Percentiles rank a stretch among this genome's conserved stretches.
These are phyloP conservation scores for Crotophaga sulcirostris DNA, from an alignment of 2,113 vertebrate genomes.

Conservation along the genomic window DNA sequence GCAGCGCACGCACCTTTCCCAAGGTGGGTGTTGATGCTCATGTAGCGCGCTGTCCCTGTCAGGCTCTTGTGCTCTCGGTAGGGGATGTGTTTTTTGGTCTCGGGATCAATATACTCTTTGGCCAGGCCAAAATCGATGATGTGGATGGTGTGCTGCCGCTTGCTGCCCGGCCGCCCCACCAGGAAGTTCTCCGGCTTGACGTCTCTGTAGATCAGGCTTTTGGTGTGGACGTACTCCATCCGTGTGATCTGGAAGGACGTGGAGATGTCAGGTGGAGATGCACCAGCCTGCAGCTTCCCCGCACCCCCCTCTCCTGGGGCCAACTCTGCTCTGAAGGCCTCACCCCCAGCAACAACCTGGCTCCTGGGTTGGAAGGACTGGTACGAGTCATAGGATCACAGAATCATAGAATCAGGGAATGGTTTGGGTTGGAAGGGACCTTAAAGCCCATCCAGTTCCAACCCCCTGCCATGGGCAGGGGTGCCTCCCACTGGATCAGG, in stretches of 20 bases:
- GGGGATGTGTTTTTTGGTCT: conserved; percentile 99
- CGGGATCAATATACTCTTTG: conserved; percentile 98
- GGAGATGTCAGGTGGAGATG: neutral
- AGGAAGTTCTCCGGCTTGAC: conserved; percentile 98
- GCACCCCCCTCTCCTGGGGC: neutral
- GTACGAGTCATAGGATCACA: neutral
- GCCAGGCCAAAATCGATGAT: conserved; percentile 99
- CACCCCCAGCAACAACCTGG: rapidly evolving
- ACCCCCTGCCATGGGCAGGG: too few species aligned
- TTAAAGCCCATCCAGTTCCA: too few species aligned
- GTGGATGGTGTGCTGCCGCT: conserved; percentile 95
- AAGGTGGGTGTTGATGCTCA: conserved; percentile 98
- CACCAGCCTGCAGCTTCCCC: rapidly evolving
- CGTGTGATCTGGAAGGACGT: conserved; percentile 84
- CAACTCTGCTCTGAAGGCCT: rapidly evolving
- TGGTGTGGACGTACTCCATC: conserved; percentile 97
- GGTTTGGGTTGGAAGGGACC: too few species aligned
- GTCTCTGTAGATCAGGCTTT: conserved; percentile 97
- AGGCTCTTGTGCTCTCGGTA: conserved; percentile 99
- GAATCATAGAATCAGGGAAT: too few species aligned
- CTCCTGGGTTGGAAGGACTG: rapidly evolving
- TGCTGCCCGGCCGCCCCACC: conserved; percentile 93
- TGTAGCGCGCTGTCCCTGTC: conserved; percentile 96
- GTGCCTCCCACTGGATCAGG: too few species aligned
- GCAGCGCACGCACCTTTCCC: conserved; percentile 83